Percentiles rank a stretch among this genome's conserved stretches.
Evolutionary conservation across 2,113 vertebrate species (phyloP).

Genomic region (Pristiophorus japonicus): DNA sequence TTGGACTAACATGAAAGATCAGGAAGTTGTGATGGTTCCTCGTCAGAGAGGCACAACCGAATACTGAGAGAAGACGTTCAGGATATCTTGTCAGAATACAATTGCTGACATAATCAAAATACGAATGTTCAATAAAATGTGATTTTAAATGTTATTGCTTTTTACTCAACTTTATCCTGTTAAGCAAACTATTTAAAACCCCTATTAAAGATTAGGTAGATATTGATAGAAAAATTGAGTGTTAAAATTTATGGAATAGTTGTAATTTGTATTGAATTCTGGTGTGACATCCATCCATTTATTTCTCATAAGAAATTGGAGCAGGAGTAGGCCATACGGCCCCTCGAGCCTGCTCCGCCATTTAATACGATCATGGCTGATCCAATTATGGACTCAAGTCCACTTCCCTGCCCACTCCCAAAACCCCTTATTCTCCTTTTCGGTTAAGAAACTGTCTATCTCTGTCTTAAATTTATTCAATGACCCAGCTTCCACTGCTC

Average conservation of each 20-base stretch:
- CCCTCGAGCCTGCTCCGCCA: no score
- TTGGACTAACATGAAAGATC: slow-evolving; percentile 46
- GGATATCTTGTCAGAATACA: slow-evolving; percentile 37
- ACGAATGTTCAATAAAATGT: not conserved
- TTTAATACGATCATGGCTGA: no score
- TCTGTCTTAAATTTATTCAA: no score
- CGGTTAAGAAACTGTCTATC: no score
- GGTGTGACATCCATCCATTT: not conserved
- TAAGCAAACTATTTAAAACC: not conserved
- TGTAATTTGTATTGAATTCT: not conserved
- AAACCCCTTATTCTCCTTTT: no score
- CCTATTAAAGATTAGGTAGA: not conserved
- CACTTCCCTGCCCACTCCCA: no score
- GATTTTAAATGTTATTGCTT: not conserved
- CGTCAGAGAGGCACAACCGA: slow-evolving; percentile 41
- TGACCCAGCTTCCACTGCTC: no score
- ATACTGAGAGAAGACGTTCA: slow-evolving; percentile 43
- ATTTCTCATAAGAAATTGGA: no score
- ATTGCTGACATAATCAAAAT: slow-evolving; percentile 46
- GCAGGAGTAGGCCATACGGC: no score
- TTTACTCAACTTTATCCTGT: not conserved
- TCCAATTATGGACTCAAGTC: no score
- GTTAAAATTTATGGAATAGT: not conserved
- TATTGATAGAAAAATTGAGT: not conserved
- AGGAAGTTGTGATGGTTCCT: slow-evolving; percentile 34